A percentile compares a stretch with the other conserved stretches of the same genome.
phyloP scores from a whole-genome alignment of 2,797 vertebrate genomes.

The Peromyscus nudipes region DNA sequence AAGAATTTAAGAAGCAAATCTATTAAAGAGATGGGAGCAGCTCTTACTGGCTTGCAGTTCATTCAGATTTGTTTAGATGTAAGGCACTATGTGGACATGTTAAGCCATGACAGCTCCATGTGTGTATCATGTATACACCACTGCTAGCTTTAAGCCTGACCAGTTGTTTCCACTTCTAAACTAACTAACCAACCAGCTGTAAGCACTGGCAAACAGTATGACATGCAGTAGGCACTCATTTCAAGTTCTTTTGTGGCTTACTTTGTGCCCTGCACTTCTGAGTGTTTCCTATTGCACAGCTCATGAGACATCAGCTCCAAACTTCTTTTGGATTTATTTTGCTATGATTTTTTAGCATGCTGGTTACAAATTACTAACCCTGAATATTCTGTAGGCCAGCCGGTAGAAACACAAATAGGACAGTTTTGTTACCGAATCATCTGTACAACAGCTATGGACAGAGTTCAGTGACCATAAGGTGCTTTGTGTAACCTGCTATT shows the following conservation, averaged over 20 bases:
- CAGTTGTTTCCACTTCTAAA: constrained; percentile 43
- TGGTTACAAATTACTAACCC: constrained; percentile 49
- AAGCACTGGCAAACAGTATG: background rate
- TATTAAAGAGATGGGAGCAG: background rate
- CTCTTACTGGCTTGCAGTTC: background rate
- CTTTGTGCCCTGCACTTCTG: background rate
- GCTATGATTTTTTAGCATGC: background rate
- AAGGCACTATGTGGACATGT: background rate
- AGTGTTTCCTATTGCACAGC: constrained; percentile 1
- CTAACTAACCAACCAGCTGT: background rate
- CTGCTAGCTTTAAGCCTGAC: background rate
- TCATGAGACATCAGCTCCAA: constrained; percentile 41
- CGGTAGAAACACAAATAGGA: background rate
- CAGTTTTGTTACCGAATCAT: constrained; percentile 28
- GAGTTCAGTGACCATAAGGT: background rate
- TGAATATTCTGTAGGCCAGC: constrained; percentile 6
- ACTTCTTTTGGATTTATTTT: background rate
- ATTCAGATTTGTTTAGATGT: constrained; percentile 8
- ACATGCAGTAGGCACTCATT: background rate
- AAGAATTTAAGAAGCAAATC: background rate
- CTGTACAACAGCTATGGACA: background rate
- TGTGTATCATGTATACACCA: background rate
- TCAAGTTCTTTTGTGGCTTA: background rate
- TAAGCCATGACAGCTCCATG: background rate
- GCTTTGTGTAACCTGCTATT: background rate